phyloP scores from a whole-genome alignment of 2,888 invertebrate species.

The Sinohyriopsis cumingii region DNA sequence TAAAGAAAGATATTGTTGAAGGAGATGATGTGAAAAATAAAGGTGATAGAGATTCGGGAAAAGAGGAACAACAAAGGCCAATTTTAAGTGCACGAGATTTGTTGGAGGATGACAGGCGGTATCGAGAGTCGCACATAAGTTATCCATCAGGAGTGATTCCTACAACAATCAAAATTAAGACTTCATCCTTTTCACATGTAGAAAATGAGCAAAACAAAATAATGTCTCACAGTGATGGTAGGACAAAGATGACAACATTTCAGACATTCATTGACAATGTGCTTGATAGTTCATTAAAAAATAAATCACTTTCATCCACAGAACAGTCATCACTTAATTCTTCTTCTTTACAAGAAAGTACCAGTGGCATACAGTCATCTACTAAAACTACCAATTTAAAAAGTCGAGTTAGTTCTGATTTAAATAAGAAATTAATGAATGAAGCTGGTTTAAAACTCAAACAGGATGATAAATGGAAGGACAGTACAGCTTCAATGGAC shows the following conservation, averaged over 20 bases:
- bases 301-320: conserved; percentile 19
- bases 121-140: too few species aligned
- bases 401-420: conserved; percentile 3
- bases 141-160: too few species aligned
- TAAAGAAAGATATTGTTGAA: too few species aligned
- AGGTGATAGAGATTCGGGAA: too few species aligned
- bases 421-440: neutral
- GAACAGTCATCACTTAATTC: conserved; percentile 19
- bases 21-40: too few species aligned
- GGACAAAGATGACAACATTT: conserved; percentile 39
- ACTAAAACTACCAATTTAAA: conserved; percentile 1
- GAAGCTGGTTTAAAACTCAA: conserved; percentile 5
- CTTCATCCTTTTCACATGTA: too few species aligned
- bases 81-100: too few species aligned
- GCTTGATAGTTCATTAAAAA: conserved; percentile 50
- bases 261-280: conserved; percentile 61
- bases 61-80: too few species aligned
- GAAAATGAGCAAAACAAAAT: too few species aligned
- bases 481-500: conserved; percentile 8
- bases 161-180: too few species aligned
- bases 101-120: too few species aligned
- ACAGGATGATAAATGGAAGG: conserved; percentile 8
- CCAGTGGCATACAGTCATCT: conserved; percentile 12
- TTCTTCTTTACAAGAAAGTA: conserved; percentile 24
- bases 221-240: neutral